Conservation (phyloP, 2,888 invertebrate genomes). For the Apamea crenata region DNA sequence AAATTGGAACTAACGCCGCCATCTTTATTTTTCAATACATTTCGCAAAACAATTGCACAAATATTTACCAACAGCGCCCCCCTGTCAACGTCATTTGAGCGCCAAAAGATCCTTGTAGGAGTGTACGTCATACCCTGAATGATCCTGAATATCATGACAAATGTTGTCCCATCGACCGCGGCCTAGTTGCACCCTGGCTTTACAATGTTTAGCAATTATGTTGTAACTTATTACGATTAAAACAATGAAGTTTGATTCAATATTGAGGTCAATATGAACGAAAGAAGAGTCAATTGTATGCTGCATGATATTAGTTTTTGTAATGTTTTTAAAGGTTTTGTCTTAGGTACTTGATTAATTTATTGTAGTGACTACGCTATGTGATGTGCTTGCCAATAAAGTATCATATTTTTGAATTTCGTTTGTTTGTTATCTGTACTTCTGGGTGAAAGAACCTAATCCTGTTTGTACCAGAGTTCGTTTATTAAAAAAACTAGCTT, state of each 20-base stretch:
- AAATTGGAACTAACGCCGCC: background rate
- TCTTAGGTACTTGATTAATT: background rate
- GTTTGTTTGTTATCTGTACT: background rate
- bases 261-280: background rate
- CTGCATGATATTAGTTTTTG: constrained; percentile 1
- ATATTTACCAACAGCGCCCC: background rate
- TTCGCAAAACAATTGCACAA: background rate
- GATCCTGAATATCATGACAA: background rate
- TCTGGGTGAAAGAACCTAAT: background rate
- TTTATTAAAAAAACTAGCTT: no score
- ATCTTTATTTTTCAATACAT: constrained; percentile 1
- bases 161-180: background rate
- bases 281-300: background rate
- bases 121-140: background rate
- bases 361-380: constrained; percentile 4
- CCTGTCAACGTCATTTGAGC: background rate
- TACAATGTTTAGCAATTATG: background rate
- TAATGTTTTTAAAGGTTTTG: constrained; percentile 1
- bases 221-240: background rate
- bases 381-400: constrained; percentile 23
- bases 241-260: background rate
- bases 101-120: background rate
- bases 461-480: no score
- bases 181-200: no score
- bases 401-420: constrained; percentile 4